Conservation (phyloP, 2,888 invertebrate species). For the Drosophila paramelanica region DNA sequence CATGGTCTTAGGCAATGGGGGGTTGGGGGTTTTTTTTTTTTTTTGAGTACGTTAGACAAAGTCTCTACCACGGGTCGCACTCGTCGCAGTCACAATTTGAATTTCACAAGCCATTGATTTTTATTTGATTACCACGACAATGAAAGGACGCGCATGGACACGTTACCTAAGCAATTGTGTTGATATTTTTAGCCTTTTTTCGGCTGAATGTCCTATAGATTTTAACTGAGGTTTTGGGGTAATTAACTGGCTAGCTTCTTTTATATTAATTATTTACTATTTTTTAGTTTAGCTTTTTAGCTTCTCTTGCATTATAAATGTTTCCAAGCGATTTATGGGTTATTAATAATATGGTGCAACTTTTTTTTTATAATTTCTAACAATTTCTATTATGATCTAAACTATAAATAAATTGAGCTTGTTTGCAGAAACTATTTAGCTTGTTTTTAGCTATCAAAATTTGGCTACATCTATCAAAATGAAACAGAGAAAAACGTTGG, state of each 20-base stretch:
- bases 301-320: no score
- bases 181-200: conserved; percentile 21
- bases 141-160: conserved; percentile 62
- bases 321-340: no score
- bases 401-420: not conserved
- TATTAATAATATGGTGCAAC: no score
- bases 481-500: conserved; percentile 29
- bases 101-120: conserved; percentile 80
- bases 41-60: conserved; percentile 33
- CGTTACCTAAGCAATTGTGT: conserved; percentile 30
- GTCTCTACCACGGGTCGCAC: conserved; percentile 32
- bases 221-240: not conserved
- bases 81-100: conserved; percentile 70
- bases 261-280: no score
- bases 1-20: conserved; percentile 1
- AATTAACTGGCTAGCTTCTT: not conserved
- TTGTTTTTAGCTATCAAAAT: not conserved
- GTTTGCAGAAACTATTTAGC: not conserved
- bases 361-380: no score
- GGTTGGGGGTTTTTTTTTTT: not conserved
- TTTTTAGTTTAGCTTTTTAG: no score
- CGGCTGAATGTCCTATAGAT: not conserved
- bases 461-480: conserved; percentile 19
- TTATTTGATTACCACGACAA: conserved; percentile 78
- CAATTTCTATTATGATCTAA: not conserved